A percentile compares a stretch with the other conserved stretches of the same genome.
These are phyloP conservation scores for Corbicula japonica DNA, from an alignment of 2,888 invertebrate genomes.

Conservation along the genomic window DNA sequence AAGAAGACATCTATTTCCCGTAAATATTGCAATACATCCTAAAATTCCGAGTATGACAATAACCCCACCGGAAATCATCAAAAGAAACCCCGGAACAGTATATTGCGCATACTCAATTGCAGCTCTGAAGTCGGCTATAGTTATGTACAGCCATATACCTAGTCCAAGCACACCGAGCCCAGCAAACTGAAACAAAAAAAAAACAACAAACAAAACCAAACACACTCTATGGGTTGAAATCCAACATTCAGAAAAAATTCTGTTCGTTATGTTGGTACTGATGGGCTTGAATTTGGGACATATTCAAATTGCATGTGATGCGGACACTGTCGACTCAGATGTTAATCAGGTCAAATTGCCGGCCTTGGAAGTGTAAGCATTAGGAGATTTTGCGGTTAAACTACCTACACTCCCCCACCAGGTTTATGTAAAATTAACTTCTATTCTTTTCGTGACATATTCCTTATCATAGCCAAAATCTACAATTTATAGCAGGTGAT, in stretches of 20 bases:
- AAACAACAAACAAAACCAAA: no score
- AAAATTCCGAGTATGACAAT: conserved; percentile 52
- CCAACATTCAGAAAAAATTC: no score
- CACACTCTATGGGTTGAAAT: no score
- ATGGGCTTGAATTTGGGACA: no score
- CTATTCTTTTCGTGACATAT: no score
- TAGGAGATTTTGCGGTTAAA: neutral
- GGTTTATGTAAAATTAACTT: no score
- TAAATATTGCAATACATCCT: conserved; percentile 60
- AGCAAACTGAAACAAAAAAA: conserved; percentile 49
- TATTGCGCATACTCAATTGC: conserved; percentile 50
- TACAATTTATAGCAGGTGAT: no score
- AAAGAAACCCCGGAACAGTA: conserved; percentile 41
- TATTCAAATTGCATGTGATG: no score
- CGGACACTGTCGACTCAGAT: neutral
- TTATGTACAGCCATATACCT: conserved; percentile 58
- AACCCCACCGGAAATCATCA: conserved; percentile 55
- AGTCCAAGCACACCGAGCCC: conserved; percentile 58
- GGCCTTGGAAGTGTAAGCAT: neutral
- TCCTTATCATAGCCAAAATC: no score
- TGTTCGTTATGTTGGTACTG: no score
- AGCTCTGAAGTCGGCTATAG: conserved; percentile 39
- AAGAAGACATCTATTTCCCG: conserved; percentile 60
- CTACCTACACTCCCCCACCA: no score
- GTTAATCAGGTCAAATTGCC: neutral